A percentile compares a stretch with the other conserved stretches of the same genome.
Evolutionary conservation across 2,888 invertebrate genomes (phyloP).

Genomic region (Sipha maydis): DNA sequence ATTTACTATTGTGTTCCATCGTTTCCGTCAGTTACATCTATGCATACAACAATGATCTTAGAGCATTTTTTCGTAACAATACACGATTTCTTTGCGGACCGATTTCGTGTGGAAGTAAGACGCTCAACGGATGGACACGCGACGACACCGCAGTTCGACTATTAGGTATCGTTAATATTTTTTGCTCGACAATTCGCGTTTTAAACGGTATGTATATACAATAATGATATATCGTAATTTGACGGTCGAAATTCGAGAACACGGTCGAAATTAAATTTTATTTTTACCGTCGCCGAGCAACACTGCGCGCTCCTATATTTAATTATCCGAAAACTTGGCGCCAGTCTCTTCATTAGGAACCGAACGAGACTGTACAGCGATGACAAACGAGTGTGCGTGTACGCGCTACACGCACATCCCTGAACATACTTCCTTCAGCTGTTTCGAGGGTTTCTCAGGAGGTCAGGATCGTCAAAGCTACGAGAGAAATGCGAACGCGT

Average conservation of each 20-base stretch:
- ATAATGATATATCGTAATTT: not conserved
- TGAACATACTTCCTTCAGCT: constrained; percentile 45
- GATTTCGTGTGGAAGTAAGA: not conserved
- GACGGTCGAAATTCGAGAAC: not conserved
- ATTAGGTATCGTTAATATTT: too few relatives aligned
- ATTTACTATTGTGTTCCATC: too few relatives aligned
- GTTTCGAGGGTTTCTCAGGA: constrained; percentile 8
- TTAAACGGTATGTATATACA: too few relatives aligned
- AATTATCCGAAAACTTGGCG: constrained; percentile 53
- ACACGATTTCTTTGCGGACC: not conserved
- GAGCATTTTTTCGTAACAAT: not conserved
- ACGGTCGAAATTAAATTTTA: constrained; percentile 25
- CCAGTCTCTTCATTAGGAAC: constrained; percentile 50
- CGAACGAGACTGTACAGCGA: constrained; percentile 12
- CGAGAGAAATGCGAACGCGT: not conserved
- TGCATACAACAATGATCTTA: too few relatives aligned
- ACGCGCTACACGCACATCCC: not conserved
- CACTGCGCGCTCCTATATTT: not conserved
- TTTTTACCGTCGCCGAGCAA: not conserved
- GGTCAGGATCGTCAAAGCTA: constrained; percentile 4
- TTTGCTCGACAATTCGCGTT: too few relatives aligned
- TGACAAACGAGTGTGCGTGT: constrained; percentile 4
- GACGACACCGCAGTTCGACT: too few relatives aligned
- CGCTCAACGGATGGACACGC: too few relatives aligned
- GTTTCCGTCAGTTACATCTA: not conserved